Evolutionary conservation across 1,140 invertebrate genomes (phyloP), one percentile per base, ranked within the genome.

Genomic region (Diachasma alloeum): DNA sequence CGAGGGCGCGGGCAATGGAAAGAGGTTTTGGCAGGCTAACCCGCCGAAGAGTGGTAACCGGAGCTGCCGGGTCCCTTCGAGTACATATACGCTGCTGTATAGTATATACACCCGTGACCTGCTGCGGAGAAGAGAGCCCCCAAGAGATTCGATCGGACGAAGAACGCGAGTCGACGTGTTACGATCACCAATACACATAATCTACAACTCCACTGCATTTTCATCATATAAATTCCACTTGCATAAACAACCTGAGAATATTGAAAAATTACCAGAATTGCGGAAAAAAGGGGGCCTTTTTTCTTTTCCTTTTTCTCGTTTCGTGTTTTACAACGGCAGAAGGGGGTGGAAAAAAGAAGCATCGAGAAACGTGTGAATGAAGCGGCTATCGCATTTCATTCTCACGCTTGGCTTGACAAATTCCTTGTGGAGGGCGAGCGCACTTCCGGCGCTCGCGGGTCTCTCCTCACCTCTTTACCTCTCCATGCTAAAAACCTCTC

Each of bases 111-210:
- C 71, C 67, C 46, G 75, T 68, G 31, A 68, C 75, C 42, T 72
- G 56, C 66, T 68, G 46, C 63, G 22, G 37, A 19, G 59, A 66
- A 31, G 19, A 46, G 70, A 46, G 75, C 37, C 75, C 75, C 75
- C 75, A 53, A 77, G 70, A 77, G 75, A 77, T 77, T 77, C 70
- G 70, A 63, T 53, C 70, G 70, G 31, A n/a, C 19, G 15, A 26
- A 26, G 69, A 76, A 72, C 75, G 71, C 59, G 68, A 74, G 56
- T 48, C 59, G 59, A 72, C 53, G 44, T 31, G 70, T 68, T 36
- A 68, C 26, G 39, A 42, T 13, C 39, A 42, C 39, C 39, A 42
- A 13, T 42, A 42, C 31, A 31, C 31, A 31, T 31, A 31, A 31
- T 31, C 2, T 31, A 31, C 6, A 31, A 31, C 31, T 6, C 31